phyloP scores from a whole-genome alignment of 2,888 invertebrate genomes.

The Choristoneura rosaceana region DNA sequence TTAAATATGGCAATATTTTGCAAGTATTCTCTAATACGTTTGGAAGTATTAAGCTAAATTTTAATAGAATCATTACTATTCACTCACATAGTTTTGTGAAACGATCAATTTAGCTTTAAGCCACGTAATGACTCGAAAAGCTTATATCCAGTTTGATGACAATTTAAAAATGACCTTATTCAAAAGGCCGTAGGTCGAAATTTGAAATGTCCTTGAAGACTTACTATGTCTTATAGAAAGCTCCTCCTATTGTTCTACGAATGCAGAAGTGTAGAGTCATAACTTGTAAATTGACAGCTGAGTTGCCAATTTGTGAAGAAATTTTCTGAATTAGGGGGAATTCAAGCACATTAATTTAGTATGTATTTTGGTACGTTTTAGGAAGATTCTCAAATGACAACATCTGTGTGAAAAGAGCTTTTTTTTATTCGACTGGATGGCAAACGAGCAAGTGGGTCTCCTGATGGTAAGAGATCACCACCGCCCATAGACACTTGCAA shows the following conservation, averaged over 20 bases:
- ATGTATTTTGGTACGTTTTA: no score
- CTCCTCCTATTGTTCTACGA: constrained; percentile 3
- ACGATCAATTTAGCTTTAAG: neutral
- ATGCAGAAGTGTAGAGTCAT: constrained; percentile 4
- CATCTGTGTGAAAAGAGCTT: neutral
- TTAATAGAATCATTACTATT: neutral
- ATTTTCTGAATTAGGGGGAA: neutral
- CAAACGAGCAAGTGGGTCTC: no score
- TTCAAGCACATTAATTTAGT: neutral
- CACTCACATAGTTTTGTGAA: neutral
- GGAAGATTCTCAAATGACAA: no score
- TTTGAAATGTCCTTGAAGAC: neutral
- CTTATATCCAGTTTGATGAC: neutral
- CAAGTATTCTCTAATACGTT: no score
- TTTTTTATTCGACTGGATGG: no score
- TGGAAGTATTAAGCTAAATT: neutral
- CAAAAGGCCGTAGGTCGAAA: neutral
- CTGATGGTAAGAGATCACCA: no score
- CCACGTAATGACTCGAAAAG: neutral
- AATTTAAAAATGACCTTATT: neutral
- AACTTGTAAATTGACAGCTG: constrained; percentile 3
- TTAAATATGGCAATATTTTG: no score
- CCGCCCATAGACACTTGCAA: no score
- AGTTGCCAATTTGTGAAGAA: neutral
- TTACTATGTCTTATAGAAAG: neutral